phyloP scores from a whole-genome alignment of 2,888 invertebrate species.

The Elysia crispata region DNA sequence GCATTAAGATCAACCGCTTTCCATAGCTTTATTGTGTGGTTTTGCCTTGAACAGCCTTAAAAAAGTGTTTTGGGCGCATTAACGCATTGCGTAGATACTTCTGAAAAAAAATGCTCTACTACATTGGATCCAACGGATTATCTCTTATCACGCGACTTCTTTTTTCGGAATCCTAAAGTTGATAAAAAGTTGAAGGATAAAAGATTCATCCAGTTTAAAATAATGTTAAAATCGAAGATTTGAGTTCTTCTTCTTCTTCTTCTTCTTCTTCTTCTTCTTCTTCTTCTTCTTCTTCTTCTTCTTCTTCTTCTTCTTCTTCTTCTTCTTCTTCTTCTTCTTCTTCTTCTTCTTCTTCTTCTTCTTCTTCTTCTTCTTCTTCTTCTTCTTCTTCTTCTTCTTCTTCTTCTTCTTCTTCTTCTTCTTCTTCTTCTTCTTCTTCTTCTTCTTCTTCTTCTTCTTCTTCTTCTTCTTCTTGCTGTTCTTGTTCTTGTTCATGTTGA shows the following conservation, averaged over 20 bases:
- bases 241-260: background rate
- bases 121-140: too few species aligned
- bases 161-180: too few species aligned
- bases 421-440: background rate
- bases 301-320: background rate
- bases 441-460: background rate
- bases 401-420: background rate
- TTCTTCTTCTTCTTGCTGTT: background rate
- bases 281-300: background rate
- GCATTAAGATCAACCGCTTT: too few species aligned
- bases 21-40: too few species aligned
- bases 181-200: too few species aligned
- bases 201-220: too few species aligned
- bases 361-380: background rate
- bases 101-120: too few species aligned
- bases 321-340: background rate
- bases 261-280: slow-evolving; percentile 23
- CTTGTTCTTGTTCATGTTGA: too few species aligned
- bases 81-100: too few species aligned
- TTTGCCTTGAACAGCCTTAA: too few species aligned
- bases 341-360: background rate
- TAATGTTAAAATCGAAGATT: background rate
- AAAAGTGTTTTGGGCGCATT: too few species aligned
- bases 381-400: background rate
- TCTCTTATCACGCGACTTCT: too few species aligned